These are phyloP conservation scores for Bilobella aurantiaca DNA, from an alignment of 1,140 invertebrate genomes.

Conservation along the genomic window DNA sequence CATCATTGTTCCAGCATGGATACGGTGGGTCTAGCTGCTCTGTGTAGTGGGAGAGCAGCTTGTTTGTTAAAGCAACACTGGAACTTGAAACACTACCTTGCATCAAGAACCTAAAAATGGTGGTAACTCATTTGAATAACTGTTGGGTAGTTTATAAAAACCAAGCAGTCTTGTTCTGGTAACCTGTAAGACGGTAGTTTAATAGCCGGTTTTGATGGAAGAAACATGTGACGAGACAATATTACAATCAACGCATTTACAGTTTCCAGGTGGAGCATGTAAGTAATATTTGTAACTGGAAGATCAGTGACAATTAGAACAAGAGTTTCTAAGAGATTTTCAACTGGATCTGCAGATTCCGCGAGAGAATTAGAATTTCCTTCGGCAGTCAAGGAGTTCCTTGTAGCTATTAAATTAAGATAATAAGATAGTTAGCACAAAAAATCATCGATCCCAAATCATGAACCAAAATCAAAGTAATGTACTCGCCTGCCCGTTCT, in stretches of 20 bases:
- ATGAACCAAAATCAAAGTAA: too few species aligned
- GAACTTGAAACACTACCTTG: slow-evolving; percentile 58
- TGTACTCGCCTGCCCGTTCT: slow-evolving; percentile 44
- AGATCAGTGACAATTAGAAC: slow-evolving; percentile 66
- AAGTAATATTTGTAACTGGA: slow-evolving; percentile 70
- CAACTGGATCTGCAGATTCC: slow-evolving; percentile 37
- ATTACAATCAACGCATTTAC: slow-evolving; percentile 75
- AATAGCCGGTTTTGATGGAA: slow-evolving; percentile 50
- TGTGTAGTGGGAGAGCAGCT: slow-evolving; percentile 64
- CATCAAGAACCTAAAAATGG: slow-evolving; percentile 44
- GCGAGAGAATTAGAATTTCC: neutral
- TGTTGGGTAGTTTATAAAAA: neutral
- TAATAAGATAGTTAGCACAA: too few species aligned
- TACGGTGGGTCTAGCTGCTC: slow-evolving; percentile 62
- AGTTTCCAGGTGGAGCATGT: slow-evolving; percentile 75
- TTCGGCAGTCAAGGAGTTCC: too few species aligned
- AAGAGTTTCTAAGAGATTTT: slow-evolving; percentile 56
- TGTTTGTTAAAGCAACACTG: slow-evolving; percentile 62
- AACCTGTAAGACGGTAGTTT: slow-evolving; percentile 56
- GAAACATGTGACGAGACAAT: slow-evolving; percentile 78
- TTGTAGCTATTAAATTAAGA: too few species aligned
- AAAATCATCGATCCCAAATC: too few species aligned
- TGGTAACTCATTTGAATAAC: slow-evolving; percentile 1
- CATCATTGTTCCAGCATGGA: slow-evolving; percentile 47
- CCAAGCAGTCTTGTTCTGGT: neutral